Percentiles rank a stretch among this genome's conserved stretches.
These are phyloP conservation scores for Odontamblyopus rebecca DNA, from an alignment of 2,797 vertebrate genomes.

Conservation along the genomic window DNA sequence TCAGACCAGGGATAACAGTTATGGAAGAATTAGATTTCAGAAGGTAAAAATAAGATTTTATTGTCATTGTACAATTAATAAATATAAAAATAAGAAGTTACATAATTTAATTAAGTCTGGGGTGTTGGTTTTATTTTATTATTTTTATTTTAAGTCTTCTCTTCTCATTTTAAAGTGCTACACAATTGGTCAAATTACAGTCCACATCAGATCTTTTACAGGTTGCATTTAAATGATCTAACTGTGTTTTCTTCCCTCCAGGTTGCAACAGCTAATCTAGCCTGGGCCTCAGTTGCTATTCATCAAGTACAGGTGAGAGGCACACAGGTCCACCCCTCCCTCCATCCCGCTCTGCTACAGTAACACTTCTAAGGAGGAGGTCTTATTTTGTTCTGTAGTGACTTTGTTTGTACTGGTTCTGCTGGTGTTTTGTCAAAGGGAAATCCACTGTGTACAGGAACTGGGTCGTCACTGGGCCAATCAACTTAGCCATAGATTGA, in stretches of 20 bases:
- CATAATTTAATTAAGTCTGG: too few relatives aligned
- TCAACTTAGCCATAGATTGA: conserved; percentile 68
- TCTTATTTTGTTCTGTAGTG: conserved; percentile 51
- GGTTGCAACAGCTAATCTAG: conserved; percentile 96
- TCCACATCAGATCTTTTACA: not conserved
- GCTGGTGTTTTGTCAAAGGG: conserved; percentile 58
- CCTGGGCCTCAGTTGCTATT: conserved; percentile 97
- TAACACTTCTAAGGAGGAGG: conserved; percentile 21
- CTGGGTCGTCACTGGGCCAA: conserved; percentile 65
- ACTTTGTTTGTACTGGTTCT: conserved; percentile 75
- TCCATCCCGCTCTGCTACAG: not conserved
- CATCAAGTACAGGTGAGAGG: conserved; percentile 95
- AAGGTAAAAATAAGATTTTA: too few relatives aligned
- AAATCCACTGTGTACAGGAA: conserved; percentile 75
- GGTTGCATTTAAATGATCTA: not conserved
- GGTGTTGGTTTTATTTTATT: too few relatives aligned
- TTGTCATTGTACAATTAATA: too few relatives aligned
- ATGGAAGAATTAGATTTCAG: too few relatives aligned
- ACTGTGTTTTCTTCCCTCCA: conserved; percentile 52
- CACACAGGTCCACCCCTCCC: conserved; percentile 8
- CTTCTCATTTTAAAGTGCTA: too few relatives aligned
- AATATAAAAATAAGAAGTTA: too few relatives aligned
- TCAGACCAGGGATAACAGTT: too few relatives aligned
- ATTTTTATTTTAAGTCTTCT: too few relatives aligned
- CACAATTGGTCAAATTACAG: not conserved